phyloP scores from a whole-genome alignment of 2,888 invertebrate species.

The Ommatoiulus sabulosus region DNA sequence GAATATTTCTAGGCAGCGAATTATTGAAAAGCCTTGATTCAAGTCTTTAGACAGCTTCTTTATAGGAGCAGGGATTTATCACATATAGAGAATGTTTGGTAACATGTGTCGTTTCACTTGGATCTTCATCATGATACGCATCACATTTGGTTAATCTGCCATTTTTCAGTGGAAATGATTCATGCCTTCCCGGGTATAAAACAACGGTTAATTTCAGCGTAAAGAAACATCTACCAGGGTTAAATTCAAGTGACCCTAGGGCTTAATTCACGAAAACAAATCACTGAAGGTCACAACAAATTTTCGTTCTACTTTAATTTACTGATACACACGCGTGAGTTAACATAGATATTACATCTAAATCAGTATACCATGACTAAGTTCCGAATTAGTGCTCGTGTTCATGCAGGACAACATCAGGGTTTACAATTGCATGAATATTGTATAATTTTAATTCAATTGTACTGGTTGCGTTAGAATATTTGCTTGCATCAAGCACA shows the following conservation, averaged over 20 bases:
- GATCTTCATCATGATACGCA: background rate
- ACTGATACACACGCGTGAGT: too few species aligned
- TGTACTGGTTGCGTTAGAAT: too few species aligned
- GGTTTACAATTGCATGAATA: too few species aligned
- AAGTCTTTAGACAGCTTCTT: background rate
- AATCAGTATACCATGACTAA: too few species aligned
- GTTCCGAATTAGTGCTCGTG: too few species aligned
- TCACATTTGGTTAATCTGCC: background rate
- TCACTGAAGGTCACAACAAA: background rate
- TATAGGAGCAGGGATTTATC: constrained; percentile 4
- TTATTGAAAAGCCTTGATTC: constrained; percentile 41
- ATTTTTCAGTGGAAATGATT: background rate
- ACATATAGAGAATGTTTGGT: background rate
- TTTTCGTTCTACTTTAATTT: too few species aligned
- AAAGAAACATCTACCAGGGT: background rate
- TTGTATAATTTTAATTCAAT: too few species aligned
- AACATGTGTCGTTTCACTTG: constrained; percentile 30
- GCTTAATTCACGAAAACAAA: background rate
- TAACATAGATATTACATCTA: too few species aligned
- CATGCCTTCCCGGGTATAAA: background rate
- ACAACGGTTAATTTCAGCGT: background rate
- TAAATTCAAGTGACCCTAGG: background rate
- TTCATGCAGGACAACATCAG: too few species aligned
- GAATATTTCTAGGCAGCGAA: constrained; percentile 1
- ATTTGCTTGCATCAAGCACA: background rate